Base-by-base conservation (phyloP, 1,140 invertebrate genomes). In the Brachionus plicatilis region DNA sequence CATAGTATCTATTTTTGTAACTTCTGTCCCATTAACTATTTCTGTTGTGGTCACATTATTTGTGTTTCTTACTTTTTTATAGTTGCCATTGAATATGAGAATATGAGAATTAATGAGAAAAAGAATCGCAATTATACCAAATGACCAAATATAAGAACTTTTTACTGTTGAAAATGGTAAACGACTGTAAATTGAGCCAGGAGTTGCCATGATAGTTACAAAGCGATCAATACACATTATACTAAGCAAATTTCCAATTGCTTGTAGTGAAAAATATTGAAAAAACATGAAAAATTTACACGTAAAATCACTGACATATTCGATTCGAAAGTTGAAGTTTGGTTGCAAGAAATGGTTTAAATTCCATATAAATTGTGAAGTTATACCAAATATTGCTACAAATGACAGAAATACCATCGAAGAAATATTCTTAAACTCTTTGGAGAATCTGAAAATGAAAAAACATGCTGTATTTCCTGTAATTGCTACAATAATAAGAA, bases 61-160 rank as follows among this genome's bases (percentile, higher is more conserved):
- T n/a, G 11, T 17, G 11, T 7, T 6, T 37, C 33, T 37, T 78
- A 20, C 12, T 29, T 29, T 29, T 17, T n/a, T 14, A 56, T 50
- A 45, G 6, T 78, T 50, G 9, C 75, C 75, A 56, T 78, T 78
- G n/a, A 78, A 78, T 12, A 78, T 78, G 12, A 78, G 17, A 47
- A 78, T 47, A 29, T 78, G 75, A 47, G n/a, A n/a, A 17, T 78
- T 78, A 6, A 78, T 29, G 1, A 78, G 37, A 47, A 47, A n/a
- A 12, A 50, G 41, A 56, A 43, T n/a, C 1, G 24, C 9, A 3
- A 17, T n/a, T 6, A 76, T 78, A 14, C 9, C 5, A 41, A 47
- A 29, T 41, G 70, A 75, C 41, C 75, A 78, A 12, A 29, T 56
- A 43, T n/a, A 56, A 41, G 75, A 20, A 12, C 17, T n/a, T 29